phyloP scores from a whole-genome alignment of 64 coral and sea anemone species.

The Pachyseris speciosa region DNA sequence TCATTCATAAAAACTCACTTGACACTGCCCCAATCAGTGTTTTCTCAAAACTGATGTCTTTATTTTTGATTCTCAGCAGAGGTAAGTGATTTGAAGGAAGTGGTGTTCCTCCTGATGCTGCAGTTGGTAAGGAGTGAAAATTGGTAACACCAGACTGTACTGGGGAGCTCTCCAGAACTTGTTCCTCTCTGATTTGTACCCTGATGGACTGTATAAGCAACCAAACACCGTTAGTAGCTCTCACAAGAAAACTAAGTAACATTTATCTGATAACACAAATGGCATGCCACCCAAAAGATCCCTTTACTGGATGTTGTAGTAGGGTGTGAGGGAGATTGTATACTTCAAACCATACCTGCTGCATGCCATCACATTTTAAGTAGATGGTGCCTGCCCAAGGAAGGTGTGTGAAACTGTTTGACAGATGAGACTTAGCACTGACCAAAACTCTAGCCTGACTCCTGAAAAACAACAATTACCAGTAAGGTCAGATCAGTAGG shows the following conservation, averaged over 20 bases:
- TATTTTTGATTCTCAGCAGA: slow-evolving; percentile 62
- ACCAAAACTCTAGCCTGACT: slow-evolving; percentile 90
- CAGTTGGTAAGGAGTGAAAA: slow-evolving; percentile 73
- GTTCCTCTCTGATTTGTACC: slow-evolving; percentile 90
- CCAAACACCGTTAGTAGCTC: too few species aligned
- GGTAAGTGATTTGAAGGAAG: slow-evolving; percentile 76
- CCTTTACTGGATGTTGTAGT: too few species aligned
- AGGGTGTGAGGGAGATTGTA: too few species aligned
- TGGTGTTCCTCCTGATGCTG: slow-evolving; percentile 50
- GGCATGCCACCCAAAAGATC: too few species aligned
- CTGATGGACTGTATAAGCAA: slow-evolving; percentile 60
- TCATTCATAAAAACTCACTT: slow-evolving; percentile 37
- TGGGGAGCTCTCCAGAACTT: slow-evolving; percentile 89
- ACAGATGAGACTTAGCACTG: slow-evolving; percentile 71
- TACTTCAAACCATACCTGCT: slow-evolving; percentile 67
- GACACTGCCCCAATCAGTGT: slow-evolving; percentile 75
- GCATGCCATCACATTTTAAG: slow-evolving; percentile 86
- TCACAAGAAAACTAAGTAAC: too few species aligned
- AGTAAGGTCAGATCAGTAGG: background rate
- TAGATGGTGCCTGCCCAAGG: slow-evolving; percentile 96
- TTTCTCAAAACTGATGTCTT: slow-evolving; percentile 72
- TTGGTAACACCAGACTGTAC: slow-evolving; percentile 55
- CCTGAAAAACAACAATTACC: slow-evolving; percentile 34
- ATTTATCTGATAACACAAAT: too few species aligned
- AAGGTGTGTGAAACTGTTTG: slow-evolving; percentile 67